Evolutionary conservation across 1,140 invertebrate species (phyloP).

Genomic region (Hylyphantes graminicola): DNA sequence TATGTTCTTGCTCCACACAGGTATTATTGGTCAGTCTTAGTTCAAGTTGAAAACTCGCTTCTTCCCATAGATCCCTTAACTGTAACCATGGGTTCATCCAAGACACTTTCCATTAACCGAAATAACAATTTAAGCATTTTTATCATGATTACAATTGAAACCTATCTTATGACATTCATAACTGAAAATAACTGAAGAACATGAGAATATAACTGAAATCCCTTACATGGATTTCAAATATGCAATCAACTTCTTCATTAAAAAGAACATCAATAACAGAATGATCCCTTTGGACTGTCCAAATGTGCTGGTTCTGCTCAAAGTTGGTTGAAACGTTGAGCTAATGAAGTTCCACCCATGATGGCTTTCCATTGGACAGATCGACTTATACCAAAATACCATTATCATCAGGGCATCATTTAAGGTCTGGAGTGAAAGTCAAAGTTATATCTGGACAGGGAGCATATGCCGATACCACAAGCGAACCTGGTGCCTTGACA

Average conservation of each 20-base stretch:
- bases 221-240: conserved; percentile 81
- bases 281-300: conserved; percentile 70
- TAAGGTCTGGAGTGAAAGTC: conserved; percentile 88
- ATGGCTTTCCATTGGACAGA: conserved; percentile 76
- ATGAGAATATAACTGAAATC: conserved; percentile 74
- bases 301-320: conserved; percentile 83
- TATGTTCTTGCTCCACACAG: conserved; percentile 80
- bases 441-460: conserved; percentile 87
- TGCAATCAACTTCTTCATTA: conserved; percentile 90
- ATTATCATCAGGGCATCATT: conserved; percentile 74
- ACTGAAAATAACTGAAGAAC: conserved; percentile 74
- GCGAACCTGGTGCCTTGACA: conserved; percentile 88
- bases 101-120: conserved; percentile 66
- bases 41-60: conserved; percentile 93
- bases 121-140: conserved; percentile 24
- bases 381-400: conserved; percentile 77
- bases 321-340: conserved; percentile 89
- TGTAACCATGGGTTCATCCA: conserved; percentile 76
- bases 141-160: conserved; percentile 56
- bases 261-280: conserved; percentile 74
- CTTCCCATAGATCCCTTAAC: conserved; percentile 90
- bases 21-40: conserved; percentile 80
- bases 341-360: conserved; percentile 90
- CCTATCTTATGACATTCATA: conserved; percentile 80
- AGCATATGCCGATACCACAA: conserved; percentile 95